Percentiles rank a stretch among this genome's conserved stretches.
Evolutionary conservation across 2,113 vertebrate species (phyloP).

Genomic region (Nyctereutes procyonoides): DNA sequence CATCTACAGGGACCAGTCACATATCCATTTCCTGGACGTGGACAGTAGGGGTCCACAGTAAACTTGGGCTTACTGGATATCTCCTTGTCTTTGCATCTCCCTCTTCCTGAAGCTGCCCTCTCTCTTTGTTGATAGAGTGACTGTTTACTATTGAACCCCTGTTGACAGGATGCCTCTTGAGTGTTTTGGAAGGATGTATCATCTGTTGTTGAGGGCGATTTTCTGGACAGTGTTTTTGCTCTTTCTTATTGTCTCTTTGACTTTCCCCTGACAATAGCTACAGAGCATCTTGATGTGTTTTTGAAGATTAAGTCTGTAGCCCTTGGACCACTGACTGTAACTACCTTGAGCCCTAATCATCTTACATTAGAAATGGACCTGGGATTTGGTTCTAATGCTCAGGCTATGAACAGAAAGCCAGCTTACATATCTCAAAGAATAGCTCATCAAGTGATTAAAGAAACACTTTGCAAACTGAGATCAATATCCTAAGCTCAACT

Average conservation of each 20-base stretch:
- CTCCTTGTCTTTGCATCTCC: not conserved
- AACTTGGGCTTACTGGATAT: not conserved
- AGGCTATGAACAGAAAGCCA: conserved; percentile 26
- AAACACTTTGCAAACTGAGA: conserved; percentile 74
- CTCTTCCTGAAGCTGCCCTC: not conserved
- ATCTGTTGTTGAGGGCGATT: not conserved
- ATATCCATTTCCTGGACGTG: not conserved
- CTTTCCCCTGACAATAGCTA: not conserved
- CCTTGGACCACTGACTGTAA: not conserved
- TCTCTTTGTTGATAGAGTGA: not conserved
- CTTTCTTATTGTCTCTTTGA: not conserved
- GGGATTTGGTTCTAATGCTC: conserved; percentile 65
- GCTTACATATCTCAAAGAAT: conserved; percentile 61
- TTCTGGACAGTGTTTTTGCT: not conserved
- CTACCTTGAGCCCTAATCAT: not conserved
- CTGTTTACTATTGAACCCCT: not conserved
- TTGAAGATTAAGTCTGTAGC: not conserved
- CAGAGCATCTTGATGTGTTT: not conserved
- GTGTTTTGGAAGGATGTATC: not conserved
- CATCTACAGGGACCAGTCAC: not conserved
- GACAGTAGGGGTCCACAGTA: not conserved
- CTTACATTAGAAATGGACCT: conserved; percentile 65
- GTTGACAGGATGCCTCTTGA: not conserved
- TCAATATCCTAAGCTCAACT: conserved; percentile 74
- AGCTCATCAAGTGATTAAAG: conserved; percentile 75